These are phyloP conservation scores for Zaprionus africanus DNA, from an alignment of 1,140 invertebrate genomes.

Conservation along the genomic window DNA sequence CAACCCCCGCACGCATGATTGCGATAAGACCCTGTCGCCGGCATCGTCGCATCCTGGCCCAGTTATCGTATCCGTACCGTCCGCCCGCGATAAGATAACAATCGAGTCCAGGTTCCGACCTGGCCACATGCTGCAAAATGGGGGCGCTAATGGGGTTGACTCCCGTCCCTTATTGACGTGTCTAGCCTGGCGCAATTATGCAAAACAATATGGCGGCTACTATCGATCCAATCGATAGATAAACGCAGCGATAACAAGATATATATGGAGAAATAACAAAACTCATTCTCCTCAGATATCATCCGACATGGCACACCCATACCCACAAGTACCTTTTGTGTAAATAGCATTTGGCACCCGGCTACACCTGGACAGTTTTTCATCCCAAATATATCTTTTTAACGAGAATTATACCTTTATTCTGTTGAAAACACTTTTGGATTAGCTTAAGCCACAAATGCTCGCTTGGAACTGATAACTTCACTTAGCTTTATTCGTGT, in stretches of 20 bases:
- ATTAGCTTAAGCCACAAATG: neutral
- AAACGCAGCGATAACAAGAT: conserved; percentile 19
- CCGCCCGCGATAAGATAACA: conserved; percentile 68
- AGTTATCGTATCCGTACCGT: conserved; percentile 3
- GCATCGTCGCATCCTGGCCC: conserved; percentile 56
- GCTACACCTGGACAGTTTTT: conserved; percentile 22
- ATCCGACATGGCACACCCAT: conserved; percentile 4
- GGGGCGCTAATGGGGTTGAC: conserved; percentile 64
- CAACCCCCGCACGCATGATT: conserved; percentile 29
- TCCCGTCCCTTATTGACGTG: conserved; percentile 23
- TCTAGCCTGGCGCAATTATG: conserved; percentile 63
- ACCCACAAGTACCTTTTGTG: conserved; percentile 1
- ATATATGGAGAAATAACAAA: conserved; percentile 30
- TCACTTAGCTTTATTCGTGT: neutral
- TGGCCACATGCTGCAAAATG: conserved; percentile 51
- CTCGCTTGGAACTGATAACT: neutral
- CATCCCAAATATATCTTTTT: neutral
- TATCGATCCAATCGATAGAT: conserved; percentile 66
- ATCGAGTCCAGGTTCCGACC: conserved; percentile 33
- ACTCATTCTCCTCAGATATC: conserved; percentile 20
- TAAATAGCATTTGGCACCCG: neutral
- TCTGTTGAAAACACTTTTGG: neutral
- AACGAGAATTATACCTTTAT: neutral
- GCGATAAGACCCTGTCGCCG: conserved; percentile 1
- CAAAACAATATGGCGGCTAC: conserved; percentile 76